A percentile compares a stretch with the other conserved stretches of the same genome.
These are phyloP conservation scores for Pterocles gutturalis DNA, from an alignment of 2,113 vertebrate genomes.

Conservation along the genomic window DNA sequence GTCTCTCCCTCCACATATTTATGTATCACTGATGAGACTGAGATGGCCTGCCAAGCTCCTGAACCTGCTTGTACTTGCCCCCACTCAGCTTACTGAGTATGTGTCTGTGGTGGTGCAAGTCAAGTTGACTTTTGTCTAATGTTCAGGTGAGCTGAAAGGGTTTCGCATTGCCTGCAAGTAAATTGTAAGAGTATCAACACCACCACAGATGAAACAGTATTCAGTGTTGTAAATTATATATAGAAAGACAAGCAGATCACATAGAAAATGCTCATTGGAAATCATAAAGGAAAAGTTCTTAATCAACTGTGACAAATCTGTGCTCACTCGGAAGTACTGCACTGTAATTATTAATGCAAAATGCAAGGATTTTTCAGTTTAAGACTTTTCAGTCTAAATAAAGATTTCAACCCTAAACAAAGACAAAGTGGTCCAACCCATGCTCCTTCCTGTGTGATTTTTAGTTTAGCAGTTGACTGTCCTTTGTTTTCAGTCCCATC, in stretches of 20 bases:
- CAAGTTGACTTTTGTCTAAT: not conserved
- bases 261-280: not conserved
- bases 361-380: not conserved
- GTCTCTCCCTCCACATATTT: not conserved
- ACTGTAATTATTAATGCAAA: constrained; percentile 25
- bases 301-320: not conserved
- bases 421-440: not conserved
- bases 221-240: not conserved
- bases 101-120: not conserved
- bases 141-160: not conserved
- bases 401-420: not conserved
- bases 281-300: not conserved
- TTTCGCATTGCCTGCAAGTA: not conserved
- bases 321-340: not conserved
- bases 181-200: accelerated
- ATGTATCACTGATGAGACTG: not conserved
- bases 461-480: not conserved
- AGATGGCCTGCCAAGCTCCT: not conserved
- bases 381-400: not conserved
- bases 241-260: not conserved
- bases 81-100: not conserved
- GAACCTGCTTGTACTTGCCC: not conserved
- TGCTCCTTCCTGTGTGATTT: not conserved
- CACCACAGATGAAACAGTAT: not conserved
- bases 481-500: not conserved